phyloP scores from a whole-genome alignment of 2,113 vertebrate genomes.

The Pteropus alecto region DNA sequence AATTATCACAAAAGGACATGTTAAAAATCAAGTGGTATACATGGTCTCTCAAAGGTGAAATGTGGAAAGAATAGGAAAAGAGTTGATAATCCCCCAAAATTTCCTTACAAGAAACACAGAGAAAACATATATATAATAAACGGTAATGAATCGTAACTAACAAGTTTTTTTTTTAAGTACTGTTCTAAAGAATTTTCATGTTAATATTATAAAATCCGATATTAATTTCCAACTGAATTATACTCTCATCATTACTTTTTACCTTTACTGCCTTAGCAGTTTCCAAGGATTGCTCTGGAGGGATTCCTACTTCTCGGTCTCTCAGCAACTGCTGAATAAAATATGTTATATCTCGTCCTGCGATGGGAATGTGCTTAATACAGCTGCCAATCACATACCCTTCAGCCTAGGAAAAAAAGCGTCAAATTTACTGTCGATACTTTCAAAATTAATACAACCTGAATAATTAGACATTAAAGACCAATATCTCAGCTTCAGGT shows the following conservation, averaged over 20 bases:
- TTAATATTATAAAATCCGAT: not conserved
- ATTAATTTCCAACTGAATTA: not conserved
- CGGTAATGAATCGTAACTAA: not conserved
- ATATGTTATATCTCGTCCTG: slow-evolving; percentile 98
- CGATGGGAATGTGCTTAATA: slow-evolving; percentile 99
- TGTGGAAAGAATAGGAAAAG: not conserved
- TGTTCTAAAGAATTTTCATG: not conserved
- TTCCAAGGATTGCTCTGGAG: slow-evolving; percentile 98
- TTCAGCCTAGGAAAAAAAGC: slow-evolving; percentile 88
- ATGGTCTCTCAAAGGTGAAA: not conserved
- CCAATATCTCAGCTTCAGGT: not conserved
- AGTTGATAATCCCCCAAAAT: not conserved
- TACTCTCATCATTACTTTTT: not conserved
- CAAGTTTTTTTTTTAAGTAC: not conserved
- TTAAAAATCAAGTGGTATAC: not conserved
- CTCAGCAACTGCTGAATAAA: slow-evolving; percentile 98
- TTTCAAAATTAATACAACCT: slow-evolving; percentile 13
- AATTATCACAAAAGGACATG: not conserved
- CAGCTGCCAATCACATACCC: slow-evolving; percentile 99
- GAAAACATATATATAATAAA: not conserved
- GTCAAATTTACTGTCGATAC: not conserved
- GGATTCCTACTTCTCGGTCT: slow-evolving; percentile 98
- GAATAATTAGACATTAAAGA: slow-evolving; percentile 12
- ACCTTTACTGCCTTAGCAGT: slow-evolving; percentile 99
- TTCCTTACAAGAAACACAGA: not conserved